Percentiles rank a stretch among this genome's conserved stretches.
These are phyloP conservation scores for Gymnosoma rotundatum DNA, from an alignment of 2,888 invertebrate genomes.

Conservation along the genomic window DNA sequence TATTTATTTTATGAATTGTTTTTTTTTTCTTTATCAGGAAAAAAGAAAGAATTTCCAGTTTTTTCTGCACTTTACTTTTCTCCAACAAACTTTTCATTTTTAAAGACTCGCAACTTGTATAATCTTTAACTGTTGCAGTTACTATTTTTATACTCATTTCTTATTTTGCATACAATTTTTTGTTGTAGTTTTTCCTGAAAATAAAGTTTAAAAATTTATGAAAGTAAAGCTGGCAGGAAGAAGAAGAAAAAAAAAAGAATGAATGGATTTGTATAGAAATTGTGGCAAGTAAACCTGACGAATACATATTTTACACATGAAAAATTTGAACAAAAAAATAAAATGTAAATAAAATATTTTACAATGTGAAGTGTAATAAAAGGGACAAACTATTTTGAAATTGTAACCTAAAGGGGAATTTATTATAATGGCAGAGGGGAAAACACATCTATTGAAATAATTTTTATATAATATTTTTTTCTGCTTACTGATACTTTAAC, in stretches of 20 bases:
- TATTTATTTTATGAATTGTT: constrained; percentile 18
- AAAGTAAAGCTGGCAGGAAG: background rate
- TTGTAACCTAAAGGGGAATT: too few relatives aligned
- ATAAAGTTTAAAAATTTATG: constrained; percentile 12
- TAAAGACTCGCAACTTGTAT: constrained; percentile 37
- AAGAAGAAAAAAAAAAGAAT: constrained; percentile 22
- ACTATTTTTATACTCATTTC: constrained; percentile 10
- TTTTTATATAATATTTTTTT: too few relatives aligned
- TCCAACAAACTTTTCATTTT: constrained; percentile 6
- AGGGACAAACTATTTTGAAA: background rate
- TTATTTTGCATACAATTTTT: constrained; percentile 6
- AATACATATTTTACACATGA: constrained; percentile 49
- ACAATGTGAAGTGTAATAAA: constrained; percentile 17
- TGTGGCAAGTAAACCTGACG: constrained; percentile 49
- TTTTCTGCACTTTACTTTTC: constrained; percentile 3
- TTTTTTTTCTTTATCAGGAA: background rate
- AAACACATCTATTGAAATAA: too few relatives aligned
- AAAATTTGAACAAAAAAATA: constrained; percentile 28
- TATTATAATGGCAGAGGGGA: too few relatives aligned
- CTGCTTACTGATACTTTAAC: too few relatives aligned
- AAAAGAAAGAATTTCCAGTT: background rate
- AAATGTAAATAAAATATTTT: constrained; percentile 13
- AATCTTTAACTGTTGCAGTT: constrained; percentile 58
- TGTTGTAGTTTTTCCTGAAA: constrained; percentile 37
- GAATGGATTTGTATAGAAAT: constrained; percentile 47